phyloP scores from a whole-genome alignment of 2,797 vertebrate genomes.

The Phoeniculus purpureus region DNA sequence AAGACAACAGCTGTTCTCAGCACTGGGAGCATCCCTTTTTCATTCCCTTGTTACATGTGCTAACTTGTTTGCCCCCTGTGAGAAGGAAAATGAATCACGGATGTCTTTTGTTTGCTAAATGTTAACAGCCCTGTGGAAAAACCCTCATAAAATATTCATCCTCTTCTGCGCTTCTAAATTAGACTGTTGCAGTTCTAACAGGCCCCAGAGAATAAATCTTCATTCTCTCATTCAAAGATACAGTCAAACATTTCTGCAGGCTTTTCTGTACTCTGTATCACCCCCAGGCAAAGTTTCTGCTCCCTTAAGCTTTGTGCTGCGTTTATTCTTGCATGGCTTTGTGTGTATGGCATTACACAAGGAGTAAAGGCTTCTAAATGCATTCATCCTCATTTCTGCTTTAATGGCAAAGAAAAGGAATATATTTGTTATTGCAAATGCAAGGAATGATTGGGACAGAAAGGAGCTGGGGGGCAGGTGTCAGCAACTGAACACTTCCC shows the following conservation, averaged over 20 bases:
- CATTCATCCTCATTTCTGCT: neutral
- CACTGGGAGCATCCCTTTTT: slow-evolving; percentile 55
- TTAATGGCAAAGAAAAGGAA: slow-evolving; percentile 13
- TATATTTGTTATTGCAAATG: neutral
- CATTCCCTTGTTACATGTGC: slow-evolving; percentile 62
- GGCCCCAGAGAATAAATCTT: slow-evolving; percentile 55
- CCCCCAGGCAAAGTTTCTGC: slow-evolving; percentile 21
- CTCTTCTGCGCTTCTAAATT: slow-evolving; percentile 56
- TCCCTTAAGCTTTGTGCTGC: neutral
- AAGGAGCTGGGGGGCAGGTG: neutral
- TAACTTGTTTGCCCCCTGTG: slow-evolving; percentile 70
- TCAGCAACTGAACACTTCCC: neutral
- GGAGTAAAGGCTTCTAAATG: slow-evolving; percentile 30
- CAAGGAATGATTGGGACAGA: neutral
- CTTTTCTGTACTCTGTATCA: slow-evolving; percentile 28
- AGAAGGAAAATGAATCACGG: slow-evolving; percentile 68
- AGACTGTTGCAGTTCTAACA: slow-evolving; percentile 61
- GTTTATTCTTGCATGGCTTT: slow-evolving; percentile 27
- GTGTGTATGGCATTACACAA: slow-evolving; percentile 5
- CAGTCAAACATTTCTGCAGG: slow-evolving; percentile 43
- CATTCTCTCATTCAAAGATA: slow-evolving; percentile 46
- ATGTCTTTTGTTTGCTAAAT: slow-evolving; percentile 66
- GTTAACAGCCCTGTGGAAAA: slow-evolving; percentile 64
- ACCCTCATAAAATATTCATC: slow-evolving; percentile 72
- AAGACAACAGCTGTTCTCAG: slow-evolving; percentile 43